phyloP scores from a whole-genome alignment of 2,888 invertebrate species.

The Lacanobia oleracea region DNA sequence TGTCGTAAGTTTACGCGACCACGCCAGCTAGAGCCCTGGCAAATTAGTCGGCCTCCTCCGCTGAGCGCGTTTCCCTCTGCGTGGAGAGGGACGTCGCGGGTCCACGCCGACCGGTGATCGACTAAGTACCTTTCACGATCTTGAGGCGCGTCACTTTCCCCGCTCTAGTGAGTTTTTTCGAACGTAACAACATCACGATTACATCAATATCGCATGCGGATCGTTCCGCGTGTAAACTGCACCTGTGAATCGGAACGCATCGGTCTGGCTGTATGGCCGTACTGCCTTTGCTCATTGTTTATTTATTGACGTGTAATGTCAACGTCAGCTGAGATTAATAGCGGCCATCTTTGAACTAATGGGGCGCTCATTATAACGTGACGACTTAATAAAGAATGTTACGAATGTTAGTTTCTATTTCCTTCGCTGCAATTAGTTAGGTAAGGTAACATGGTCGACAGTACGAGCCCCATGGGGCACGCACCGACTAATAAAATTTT shows the following conservation, averaged over 20 bases:
- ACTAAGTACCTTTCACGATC: constrained; percentile 89
- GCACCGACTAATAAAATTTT: constrained; percentile 49
- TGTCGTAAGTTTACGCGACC: constrained; percentile 86
- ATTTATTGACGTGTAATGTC: constrained; percentile 58
- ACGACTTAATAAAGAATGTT: constrained; percentile 54
- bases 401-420: constrained; percentile 55
- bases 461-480: constrained; percentile 51
- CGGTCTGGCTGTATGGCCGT: constrained; percentile 51
- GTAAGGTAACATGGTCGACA: constrained; percentile 51
- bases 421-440: constrained; percentile 56
- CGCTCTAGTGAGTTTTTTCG: constrained; percentile 88
- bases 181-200: constrained; percentile 87
- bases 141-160: constrained; percentile 89
- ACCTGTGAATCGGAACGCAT: constrained; percentile 79
- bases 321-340: constrained; percentile 47
- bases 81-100: constrained; percentile 74
- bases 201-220: constrained; percentile 88
- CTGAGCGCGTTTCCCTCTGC: constrained; percentile 56
- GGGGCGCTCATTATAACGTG: constrained; percentile 46
- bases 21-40: constrained; percentile 75
- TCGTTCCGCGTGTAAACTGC: constrained; percentile 82
- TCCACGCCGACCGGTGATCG: constrained; percentile 78
- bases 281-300: constrained; percentile 63
- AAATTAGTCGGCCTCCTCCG: constrained; percentile 73
- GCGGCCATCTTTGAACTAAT: constrained; percentile 52